Percentiles rank a stretch among this genome's conserved stretches.
Evolutionary conservation across 2,888 invertebrate genomes (phyloP).

Genomic region (Acrobasis repandana): DNA sequence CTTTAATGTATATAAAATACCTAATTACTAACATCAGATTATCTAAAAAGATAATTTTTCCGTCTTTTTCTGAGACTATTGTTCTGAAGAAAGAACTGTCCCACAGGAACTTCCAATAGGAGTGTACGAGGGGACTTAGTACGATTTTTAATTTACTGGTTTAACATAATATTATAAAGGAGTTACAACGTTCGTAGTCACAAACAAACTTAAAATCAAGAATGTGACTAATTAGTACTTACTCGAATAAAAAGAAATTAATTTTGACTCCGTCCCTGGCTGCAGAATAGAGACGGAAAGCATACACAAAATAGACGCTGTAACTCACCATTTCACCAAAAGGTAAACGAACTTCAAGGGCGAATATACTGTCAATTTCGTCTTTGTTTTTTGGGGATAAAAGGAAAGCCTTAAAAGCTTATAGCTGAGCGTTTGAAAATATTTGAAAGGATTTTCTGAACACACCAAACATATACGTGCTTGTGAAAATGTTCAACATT

Average conservation of each 20-base stretch:
- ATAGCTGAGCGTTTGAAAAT: constrained; percentile 5
- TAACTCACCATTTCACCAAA: constrained; percentile 8
- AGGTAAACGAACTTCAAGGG: constrained; percentile 10
- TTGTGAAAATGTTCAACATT: neutral
- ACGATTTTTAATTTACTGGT: too few relatives aligned
- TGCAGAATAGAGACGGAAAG: constrained; percentile 14
- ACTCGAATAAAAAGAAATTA: neutral
- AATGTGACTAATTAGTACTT: too few relatives aligned
- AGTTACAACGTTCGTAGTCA: too few relatives aligned
- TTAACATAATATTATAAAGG: too few relatives aligned
- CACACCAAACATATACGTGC: neutral
- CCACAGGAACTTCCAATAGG: too few relatives aligned
- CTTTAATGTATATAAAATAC: too few relatives aligned
- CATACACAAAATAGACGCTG: constrained; percentile 11
- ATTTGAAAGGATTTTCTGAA: constrained; percentile 5
- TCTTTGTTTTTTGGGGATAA: constrained; percentile 13
- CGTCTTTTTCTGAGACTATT: too few relatives aligned
- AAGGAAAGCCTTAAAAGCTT: constrained; percentile 11
- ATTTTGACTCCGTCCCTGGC: constrained; percentile 3
- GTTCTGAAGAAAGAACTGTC: too few relatives aligned
- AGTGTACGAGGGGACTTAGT: too few relatives aligned
- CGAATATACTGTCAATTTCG: neutral
- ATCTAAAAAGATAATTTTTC: too few relatives aligned
- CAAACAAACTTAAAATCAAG: too few relatives aligned
- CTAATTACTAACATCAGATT: too few relatives aligned